A percentile compares a stretch with the other conserved stretches of the same genome.
Conservation (phyloP, 2,888 invertebrate genomes). For the Lumbricus terrestris region DNA sequence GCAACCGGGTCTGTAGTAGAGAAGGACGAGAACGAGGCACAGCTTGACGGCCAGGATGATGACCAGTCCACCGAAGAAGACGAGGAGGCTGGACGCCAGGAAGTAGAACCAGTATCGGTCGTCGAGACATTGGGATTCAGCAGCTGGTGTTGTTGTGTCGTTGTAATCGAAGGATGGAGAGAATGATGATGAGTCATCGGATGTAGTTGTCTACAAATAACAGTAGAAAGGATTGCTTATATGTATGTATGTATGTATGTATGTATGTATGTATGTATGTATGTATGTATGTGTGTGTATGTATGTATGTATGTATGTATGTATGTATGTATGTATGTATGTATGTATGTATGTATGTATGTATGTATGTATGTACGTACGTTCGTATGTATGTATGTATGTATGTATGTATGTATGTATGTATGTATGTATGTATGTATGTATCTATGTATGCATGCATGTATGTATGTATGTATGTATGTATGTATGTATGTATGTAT, state of each 20-base stretch:
- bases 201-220: not conserved
- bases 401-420: no score
- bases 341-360: no score
- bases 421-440: no score
- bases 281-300: not conserved
- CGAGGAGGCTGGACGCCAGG: slow-evolving; percentile 91
- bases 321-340: not conserved
- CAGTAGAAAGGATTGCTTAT: not conserved
- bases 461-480: no score
- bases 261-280: not conserved
- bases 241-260: no score
- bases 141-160: no score
- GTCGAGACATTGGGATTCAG: not conserved
- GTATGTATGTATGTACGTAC: no score
- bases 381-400: no score
- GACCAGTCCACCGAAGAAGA: slow-evolving; percentile 86
- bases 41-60: slow-evolving; percentile 90
- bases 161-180: not conserved
- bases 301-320: not conserved
- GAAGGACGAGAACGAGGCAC: slow-evolving; percentile 59
- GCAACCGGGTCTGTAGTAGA: not conserved
- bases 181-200: not conserved
- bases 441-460: no score
- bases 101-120: slow-evolving; percentile 76
- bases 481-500: no score